Percentiles rank a stretch among this genome's conserved stretches.
These are phyloP conservation scores for Salpingus planirostris DNA, from an alignment of 2,888 invertebrate genomes.

Conservation along the genomic window DNA sequence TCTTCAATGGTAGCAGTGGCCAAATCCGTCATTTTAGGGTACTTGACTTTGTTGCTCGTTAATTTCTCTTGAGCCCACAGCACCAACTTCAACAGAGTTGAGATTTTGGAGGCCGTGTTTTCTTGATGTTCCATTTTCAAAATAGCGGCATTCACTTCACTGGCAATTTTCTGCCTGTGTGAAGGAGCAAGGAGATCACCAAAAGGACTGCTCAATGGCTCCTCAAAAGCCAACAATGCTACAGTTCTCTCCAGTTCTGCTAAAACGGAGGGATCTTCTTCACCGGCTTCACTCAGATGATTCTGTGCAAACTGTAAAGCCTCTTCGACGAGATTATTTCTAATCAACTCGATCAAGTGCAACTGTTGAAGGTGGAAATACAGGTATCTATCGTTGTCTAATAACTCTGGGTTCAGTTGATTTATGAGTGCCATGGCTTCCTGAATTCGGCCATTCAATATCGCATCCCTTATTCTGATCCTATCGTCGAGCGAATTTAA, in stretches of 20 bases:
- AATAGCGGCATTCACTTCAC: constrained; percentile 96
- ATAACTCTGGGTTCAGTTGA: constrained; percentile 84
- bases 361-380: constrained; percentile 93
- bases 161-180: constrained; percentile 93
- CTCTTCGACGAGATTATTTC: constrained; percentile 76
- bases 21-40: constrained; percentile 91
- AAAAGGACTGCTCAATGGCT: constrained; percentile 91
- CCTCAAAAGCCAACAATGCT: constrained; percentile 92
- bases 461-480: constrained; percentile 86
- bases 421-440: constrained; percentile 92
- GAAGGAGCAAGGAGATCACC: constrained; percentile 87
- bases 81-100: constrained; percentile 83
- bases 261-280: constrained; percentile 63
- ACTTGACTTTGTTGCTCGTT: constrained; percentile 89
- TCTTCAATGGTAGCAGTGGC: constrained; percentile 74
- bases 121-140: constrained; percentile 88
- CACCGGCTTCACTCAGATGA: constrained; percentile 81
- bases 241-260: constrained; percentile 87
- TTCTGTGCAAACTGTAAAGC: constrained; percentile 86
- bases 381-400: constrained; percentile 91
- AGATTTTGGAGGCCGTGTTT: constrained; percentile 83
- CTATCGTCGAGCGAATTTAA: constrained; percentile 82
- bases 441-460: constrained; percentile 85
- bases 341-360: constrained; percentile 79
- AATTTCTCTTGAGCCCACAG: constrained; percentile 94